phyloP scores from a whole-genome alignment of 2,113 vertebrate species.

The Corythornis madagascariensis region DNA sequence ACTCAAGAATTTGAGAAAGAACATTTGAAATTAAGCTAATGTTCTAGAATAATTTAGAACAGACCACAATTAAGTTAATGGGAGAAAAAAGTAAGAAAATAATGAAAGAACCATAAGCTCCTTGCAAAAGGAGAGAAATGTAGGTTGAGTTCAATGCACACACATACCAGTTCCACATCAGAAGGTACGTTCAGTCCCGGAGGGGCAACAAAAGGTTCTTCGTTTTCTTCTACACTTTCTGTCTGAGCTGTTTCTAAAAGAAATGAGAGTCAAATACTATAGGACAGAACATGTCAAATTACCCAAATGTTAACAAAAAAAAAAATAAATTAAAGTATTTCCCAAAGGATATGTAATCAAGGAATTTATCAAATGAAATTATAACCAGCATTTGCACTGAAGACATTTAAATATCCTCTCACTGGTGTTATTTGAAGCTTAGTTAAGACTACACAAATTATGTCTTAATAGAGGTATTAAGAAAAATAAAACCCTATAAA shows the following conservation, averaged over 20 bases:
- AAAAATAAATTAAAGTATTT: neutral
- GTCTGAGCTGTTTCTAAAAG: slow-evolving; percentile 75
- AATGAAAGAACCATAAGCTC: neutral
- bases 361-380: neutral
- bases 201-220: slow-evolving; percentile 94
- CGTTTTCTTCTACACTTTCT: slow-evolving; percentile 85
- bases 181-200: slow-evolving; percentile 87
- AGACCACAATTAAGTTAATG: neutral
- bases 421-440: neutral
- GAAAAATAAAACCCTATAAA: neutral
- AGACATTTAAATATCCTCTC: neutral
- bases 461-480: neutral
- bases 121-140: neutral
- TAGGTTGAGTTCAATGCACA: neutral
- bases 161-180: slow-evolving; percentile 94
- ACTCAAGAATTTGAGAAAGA: neutral
- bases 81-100: neutral
- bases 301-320: neutral
- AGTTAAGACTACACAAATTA: neutral
- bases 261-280: neutral
- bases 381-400: neutral
- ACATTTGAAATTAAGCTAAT: neutral
- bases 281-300: neutral
- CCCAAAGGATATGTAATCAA: neutral
- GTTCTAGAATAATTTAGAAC: neutral